Evolutionary conservation across 2,888 invertebrate genomes (phyloP), one percentile per base, ranked within the genome.

Genomic region (Euplexia lucipara): DNA sequence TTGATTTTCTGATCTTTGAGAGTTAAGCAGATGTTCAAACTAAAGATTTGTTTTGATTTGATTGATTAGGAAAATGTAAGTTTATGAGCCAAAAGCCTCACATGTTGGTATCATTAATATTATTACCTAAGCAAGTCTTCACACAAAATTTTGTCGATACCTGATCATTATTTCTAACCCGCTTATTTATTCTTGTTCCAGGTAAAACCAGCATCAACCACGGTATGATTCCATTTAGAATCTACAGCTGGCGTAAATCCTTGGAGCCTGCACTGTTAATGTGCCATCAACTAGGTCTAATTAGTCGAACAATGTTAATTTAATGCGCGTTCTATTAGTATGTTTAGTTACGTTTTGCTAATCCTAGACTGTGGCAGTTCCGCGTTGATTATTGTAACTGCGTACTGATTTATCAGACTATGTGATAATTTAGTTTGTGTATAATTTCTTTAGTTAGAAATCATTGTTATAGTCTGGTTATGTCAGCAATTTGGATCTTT

Each of bases 291-390:
- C 51, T 32, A 56, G 18, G 59, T 59, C 64, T 81, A 82, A 83
- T 79, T 83, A 75, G 59, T 53, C 66, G 58, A 65, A 63, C 75
- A 71, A 83, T 83, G 86, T 80, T 73, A 85, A 86, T 87, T 80
- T 65, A 80, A 85, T 84, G 75, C 69, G 56, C 81, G 60, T 61
- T 45, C 26, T 67, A 63, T 59, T 66, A 70, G 77, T 79, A 83
- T 74, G 75, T 76, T 83, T 82, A 83, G 80, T 58, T 58, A 62
- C 65, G 69, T 63, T 54, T 53, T 59, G 79, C 47, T 78, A 83
- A 84, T 82, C 69, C 34, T 52, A 67, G 58, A 68, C 58, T 63
- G 41, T 52, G 30, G 51, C 32, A 26, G 52, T 59, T 32, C 56
- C 58, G 48, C 32, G 34, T 59, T 59, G 41, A 66, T 73, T 66